Evolutionary conservation across 2,113 vertebrate species (phyloP).

Genomic region (Pipa parva): DNA sequence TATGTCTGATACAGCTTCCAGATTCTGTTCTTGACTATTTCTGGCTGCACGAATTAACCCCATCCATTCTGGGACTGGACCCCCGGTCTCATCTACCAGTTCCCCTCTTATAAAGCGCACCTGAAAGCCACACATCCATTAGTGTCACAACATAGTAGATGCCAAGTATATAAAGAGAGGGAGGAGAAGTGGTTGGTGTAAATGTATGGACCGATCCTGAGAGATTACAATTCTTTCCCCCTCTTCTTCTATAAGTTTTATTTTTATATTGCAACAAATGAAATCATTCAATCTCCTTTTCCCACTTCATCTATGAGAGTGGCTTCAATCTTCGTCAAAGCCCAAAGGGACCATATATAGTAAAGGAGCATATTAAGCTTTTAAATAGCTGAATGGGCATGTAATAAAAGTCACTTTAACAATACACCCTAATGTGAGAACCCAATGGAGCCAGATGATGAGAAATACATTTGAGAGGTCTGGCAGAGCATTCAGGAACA

Average conservation of each 20-base stretch:
- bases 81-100: constrained; percentile 87
- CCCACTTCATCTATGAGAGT: background rate
- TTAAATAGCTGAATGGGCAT: constrained; percentile 43
- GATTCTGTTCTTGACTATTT: constrained; percentile 88
- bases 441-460: constrained; percentile 81
- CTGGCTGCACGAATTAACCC: constrained; percentile 91
- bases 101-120: constrained; percentile 87
- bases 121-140: constrained; percentile 73
- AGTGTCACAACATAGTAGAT: too few species aligned
- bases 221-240: too few species aligned
- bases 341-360: constrained; percentile 24
- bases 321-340: background rate
- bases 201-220: too few species aligned
- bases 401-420: constrained; percentile 56
- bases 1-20: constrained; percentile 90
- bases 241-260: too few species aligned
- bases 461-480: constrained; percentile 84
- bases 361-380: constrained; percentile 48
- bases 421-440: constrained; percentile 53
- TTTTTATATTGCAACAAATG: background rate
- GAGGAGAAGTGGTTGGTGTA: too few species aligned
- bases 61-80: constrained; percentile 87
- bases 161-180: too few species aligned
- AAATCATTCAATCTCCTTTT: background rate
- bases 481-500: constrained; percentile 86